Evolutionary conservation across 1,140 invertebrate species (phyloP), one percentile per base, ranked within the genome.

Genomic region (Lasaia peninsularis): DNA sequence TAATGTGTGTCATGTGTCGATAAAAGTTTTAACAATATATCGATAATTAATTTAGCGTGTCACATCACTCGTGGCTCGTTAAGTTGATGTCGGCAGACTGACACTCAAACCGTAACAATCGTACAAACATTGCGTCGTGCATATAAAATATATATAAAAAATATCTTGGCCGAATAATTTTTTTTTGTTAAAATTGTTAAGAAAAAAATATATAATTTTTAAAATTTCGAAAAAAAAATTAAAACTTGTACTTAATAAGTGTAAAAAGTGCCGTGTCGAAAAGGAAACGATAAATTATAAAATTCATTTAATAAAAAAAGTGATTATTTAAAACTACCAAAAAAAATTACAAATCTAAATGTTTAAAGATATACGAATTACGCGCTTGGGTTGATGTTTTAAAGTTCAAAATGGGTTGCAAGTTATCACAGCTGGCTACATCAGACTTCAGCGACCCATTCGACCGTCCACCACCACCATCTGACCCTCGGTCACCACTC

Each of bases 401-500:
- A n/a, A 33, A 34, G 14, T 34, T 52, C 11, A 63, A 49, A 65
- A 82, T 88, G 85, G 82, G 85, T 33, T 88, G 82, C 53, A 71
- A 88, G 35, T 49, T 88, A 24, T 78, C 80, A 1, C 80, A 85
- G 48, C 63, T 88, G 14, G 78, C 77, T 0, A 52, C 76, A 0
- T 83, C 82, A 14, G 79, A 84, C 53, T 69, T 81, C 32, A 62
- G 59, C 1, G 80, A 85, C 35, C 69, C 75, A 0, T 53, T 83
- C 3, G 61, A 79, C 48, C 62, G 73, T 6, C 82, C 85, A 0
- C 80, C 82, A 0, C 82, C 85, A 10, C 61, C 77, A 1, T 58
- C 75, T 0, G 82, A 86, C 54, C 85, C 85, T 12, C 62, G 85
- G 7, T 83, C 76, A 1, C 85, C 85, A 0, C 62, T 88, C 20